phyloP scores from a whole-genome alignment of 2,888 invertebrate species.

The Microctonus aethiopoides region DNA sequence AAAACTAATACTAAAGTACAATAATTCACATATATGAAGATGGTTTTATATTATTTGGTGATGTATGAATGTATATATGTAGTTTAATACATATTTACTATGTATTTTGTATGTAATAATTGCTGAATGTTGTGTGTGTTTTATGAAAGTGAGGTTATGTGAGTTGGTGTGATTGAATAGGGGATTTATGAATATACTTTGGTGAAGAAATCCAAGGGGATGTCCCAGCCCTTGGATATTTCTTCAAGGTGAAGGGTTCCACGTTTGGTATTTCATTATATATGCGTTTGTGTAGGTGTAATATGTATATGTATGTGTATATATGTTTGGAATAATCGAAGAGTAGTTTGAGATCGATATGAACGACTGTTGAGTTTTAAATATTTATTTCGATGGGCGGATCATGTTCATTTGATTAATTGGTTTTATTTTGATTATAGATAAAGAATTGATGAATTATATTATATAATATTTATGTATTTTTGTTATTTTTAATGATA shows the following conservation, averaged over 20 bases:
- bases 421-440: too few species aligned
- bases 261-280: not conserved
- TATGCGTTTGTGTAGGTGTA: not conserved
- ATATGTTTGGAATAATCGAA: not conserved
- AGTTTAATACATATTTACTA: not conserved
- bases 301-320: not conserved
- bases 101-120: too few species aligned
- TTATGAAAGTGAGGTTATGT: too few species aligned
- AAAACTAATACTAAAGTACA: not conserved
- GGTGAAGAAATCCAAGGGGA: not conserved
- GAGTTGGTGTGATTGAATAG: too few species aligned
- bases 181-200: not conserved
- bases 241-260: slow-evolving; percentile 50
- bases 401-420: too few species aligned
- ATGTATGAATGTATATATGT: not conserved
- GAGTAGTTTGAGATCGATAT: not conserved
- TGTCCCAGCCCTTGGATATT: slow-evolving; percentile 32
- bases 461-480: too few species aligned
- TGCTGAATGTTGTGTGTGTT: too few species aligned
- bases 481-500: too few species aligned
- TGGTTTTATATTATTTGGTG: not conserved
- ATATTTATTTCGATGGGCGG: too few species aligned
- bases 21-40: not conserved
- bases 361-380: not conserved
- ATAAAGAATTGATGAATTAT: too few species aligned